phyloP scores from a whole-genome alignment of 2,797 vertebrate genomes.

The Sebastes cheni region DNA sequence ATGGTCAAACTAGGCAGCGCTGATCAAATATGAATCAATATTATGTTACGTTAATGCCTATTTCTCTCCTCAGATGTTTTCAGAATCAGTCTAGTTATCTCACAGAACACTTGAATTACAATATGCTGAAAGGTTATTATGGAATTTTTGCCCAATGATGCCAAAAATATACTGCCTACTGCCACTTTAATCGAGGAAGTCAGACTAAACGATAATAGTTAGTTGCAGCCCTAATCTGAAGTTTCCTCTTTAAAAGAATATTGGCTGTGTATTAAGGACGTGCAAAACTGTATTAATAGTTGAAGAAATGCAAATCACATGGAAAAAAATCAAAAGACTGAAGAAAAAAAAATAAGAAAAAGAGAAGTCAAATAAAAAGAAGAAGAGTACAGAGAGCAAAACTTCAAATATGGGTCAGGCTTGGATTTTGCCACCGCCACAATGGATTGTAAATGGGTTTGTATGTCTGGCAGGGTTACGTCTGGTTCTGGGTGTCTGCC shows the following conservation, averaged over 20 bases:
- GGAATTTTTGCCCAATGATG: no score
- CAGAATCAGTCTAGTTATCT: no score
- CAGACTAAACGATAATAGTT: no score
- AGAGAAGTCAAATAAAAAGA: neutral
- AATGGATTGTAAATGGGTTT: slow-evolving; percentile 62
- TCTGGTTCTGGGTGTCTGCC: slow-evolving; percentile 73
- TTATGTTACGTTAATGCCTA: no score
- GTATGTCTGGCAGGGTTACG: slow-evolving; percentile 75
- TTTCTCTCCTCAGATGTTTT: no score
- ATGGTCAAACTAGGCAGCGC: no score
- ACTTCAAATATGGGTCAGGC: slow-evolving; percentile 61
- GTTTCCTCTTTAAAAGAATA: neutral
- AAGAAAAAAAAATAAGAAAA: neutral
- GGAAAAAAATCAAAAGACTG: neutral
- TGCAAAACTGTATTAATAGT: neutral
- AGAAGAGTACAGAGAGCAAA: neutral
- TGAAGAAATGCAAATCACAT: neutral
- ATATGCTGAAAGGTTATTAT: no score
- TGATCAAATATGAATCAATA: no score
- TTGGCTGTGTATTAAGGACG: neutral
- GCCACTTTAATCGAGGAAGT: no score
- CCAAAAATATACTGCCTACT: no score
- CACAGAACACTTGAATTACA: no score
- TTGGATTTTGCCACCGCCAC: slow-evolving; percentile 39
- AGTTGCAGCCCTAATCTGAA: no score